These are phyloP conservation scores for Homarus americanus DNA, from an alignment of 1,140 invertebrate genomes.

Conservation along the genomic window DNA sequence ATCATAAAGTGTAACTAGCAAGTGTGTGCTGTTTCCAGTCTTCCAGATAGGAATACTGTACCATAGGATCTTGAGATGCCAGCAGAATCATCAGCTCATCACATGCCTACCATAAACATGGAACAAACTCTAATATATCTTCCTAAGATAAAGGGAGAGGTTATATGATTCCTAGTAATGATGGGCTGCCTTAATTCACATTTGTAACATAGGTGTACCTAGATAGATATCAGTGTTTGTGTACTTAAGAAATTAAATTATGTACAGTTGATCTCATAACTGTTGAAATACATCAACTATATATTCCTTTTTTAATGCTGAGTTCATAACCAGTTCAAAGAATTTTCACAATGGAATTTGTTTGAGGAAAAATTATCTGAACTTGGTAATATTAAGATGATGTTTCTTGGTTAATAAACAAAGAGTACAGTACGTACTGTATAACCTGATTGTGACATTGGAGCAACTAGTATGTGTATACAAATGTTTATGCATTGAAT, in stretches of 20 bases:
- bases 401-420: too few species aligned
- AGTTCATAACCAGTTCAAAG: not conserved
- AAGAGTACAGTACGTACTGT: too few species aligned
- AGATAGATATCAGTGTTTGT: not conserved
- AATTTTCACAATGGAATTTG: not conserved
- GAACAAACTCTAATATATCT: not conserved
- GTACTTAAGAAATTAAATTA: not conserved
- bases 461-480: slow-evolving; percentile 4
- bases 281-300: not conserved
- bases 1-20: not conserved
- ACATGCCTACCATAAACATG: not conserved
- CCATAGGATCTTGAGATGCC: not conserved
- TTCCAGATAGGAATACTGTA: not conserved
- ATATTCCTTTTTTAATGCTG: not conserved
- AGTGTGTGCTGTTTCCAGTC: not conserved
- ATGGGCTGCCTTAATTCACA: slow-evolving; percentile 10
- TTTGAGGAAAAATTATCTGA: not conserved
- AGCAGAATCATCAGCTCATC: not conserved
- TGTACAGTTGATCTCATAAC: not conserved
- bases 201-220: not conserved
- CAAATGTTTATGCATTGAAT: not conserved
- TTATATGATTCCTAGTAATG: not conserved
- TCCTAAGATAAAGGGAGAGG: not conserved
- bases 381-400: not conserved
- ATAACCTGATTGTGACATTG: not conserved